Conservation (phyloP, 2,888 invertebrate genomes). For the Caenorhabditis doughertyi region DNA sequence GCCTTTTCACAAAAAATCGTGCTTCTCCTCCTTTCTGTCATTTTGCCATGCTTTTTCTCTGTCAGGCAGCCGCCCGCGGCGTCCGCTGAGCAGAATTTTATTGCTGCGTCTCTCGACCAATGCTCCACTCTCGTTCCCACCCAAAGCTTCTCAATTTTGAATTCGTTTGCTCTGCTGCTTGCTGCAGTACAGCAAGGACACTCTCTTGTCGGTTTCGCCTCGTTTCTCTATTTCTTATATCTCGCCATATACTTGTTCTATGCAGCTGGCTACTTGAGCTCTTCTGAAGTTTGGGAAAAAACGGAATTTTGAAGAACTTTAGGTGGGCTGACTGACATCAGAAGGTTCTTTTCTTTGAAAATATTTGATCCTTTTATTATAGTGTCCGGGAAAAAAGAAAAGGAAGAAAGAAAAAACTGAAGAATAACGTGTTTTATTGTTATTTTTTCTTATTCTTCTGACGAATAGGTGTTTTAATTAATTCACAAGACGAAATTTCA, state of each 20-base stretch:
- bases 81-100: slow-evolving; percentile 40
- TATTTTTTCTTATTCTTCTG: no score
- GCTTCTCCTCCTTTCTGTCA: slow-evolving; percentile 19
- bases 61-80: slow-evolving; percentile 35
- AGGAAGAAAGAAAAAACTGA: not conserved
- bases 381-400: not conserved
- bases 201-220: slow-evolving; percentile 35
- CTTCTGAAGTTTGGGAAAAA: slow-evolving; percentile 41
- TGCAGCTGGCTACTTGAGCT: slow-evolving; percentile 56
- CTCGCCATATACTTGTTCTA: slow-evolving; percentile 49
- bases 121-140: not conserved
- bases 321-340: slow-evolving; percentile 45
- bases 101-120: slow-evolving; percentile 21
- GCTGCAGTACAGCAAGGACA: slow-evolving; percentile 56
- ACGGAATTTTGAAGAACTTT: slow-evolving; percentile 34
- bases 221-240: slow-evolving; percentile 39
- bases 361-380: not conserved
- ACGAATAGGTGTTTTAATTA: no score
- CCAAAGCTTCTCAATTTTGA: slow-evolving; percentile 60
- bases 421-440: not conserved
- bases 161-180: slow-evolving; percentile 61
- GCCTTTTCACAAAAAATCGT: slow-evolving; percentile 49
- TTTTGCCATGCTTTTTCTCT: slow-evolving; percentile 48
- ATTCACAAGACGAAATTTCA: not conserved
- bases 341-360: not conserved